Evolutionary conservation across 2,888 invertebrate genomes (phyloP), one percentile per base, ranked within the genome.

Genomic region (Cremastobaeus sp.): DNA sequence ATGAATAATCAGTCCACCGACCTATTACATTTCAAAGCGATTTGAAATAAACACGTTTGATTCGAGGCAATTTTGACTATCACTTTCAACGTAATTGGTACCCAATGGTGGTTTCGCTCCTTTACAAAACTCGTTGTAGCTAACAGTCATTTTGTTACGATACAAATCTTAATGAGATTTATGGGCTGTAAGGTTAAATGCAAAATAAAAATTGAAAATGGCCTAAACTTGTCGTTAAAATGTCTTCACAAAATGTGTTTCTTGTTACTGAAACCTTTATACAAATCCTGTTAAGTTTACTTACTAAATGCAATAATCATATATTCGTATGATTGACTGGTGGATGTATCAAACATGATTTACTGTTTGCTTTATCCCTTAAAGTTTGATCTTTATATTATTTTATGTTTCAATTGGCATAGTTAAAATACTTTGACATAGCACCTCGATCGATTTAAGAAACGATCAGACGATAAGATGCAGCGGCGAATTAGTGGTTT

Each of bases 291-390:
- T 54, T 68, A 62, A 72, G 52, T 76, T 76, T 62, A 69, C 52
- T 25, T 70, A 71, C 47, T 74, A 76, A 76, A 76, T 76, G 76
- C 76, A 76, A 71, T 74, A 69, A 55, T 71, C 45, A 50, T 74
- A 60, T 30, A 41, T n/a, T n/a, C n/a, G n/a, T 50, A 48, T 57
- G 57, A 70, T 50, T 20, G 25, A 60, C 47, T 39, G 15, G 12
- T 48, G 25, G 6, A 34, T 39, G 6, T 68, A 35, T 55, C 12
- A 47, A 17, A 25, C 9, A n/a, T 45, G 8, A 8, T 28, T 14
- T 28, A 15, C 30, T 12, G 12, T 47, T 50, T 50, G 17, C 14
- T n/a, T 6, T 28, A 3, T 47, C 48, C 12, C 11, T 18, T 15
- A n/a, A n/a, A n/a, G n/a, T n/a, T n/a, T n/a, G n/a, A n/a, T n/a